Base-by-base conservation (phyloP, 2,888 invertebrate genomes). In the Erpobdella octoculata region DNA sequence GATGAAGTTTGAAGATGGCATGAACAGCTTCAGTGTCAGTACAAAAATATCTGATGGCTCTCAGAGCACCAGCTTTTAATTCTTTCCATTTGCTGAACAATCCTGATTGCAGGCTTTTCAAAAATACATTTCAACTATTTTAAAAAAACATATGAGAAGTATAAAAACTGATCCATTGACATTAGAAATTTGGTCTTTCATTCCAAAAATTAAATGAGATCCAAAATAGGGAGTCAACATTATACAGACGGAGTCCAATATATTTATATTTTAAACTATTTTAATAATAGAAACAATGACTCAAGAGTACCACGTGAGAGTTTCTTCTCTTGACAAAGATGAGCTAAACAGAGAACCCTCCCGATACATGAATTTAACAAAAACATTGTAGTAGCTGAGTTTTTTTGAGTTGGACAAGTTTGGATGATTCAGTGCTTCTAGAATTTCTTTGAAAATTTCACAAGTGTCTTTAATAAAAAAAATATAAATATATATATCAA, bases 1-100 rank as follows among this genome's bases (percentile, higher is more conserved):
- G 87, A 80, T 91, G 90, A 76, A 93, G 85, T 77, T 88, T 88
- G 81, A 92, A 90, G 78, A 94, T 88, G 72, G 87, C 86, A 78
- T 89, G 86, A 75, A 94, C 87, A 84, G 92, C 90, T 81, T 89
- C 88, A 79, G 89, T 88, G 76, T 88, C 89, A 79, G 87, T 88
- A 71, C 94, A 86, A 78, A 92, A 86, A 84, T 94, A 91, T 76
- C 95, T 88, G 74, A 94, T 87, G 69, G 91, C 91, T 79, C 95
- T 87, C 75, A 96, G 85, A 48, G 91, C 90, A 71, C 91, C 92
- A 76, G 93, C 91, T 80, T 95, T 87, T 72, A 96, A 89, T 83
- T 92, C 91, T 78, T 92, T 90, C 75, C 91, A 89, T 77, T 93
- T 90, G 83, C 93, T 90, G 71, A 92, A 87, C 77, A 94, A 86